A percentile compares a stretch with the other conserved stretches of the same genome.
phyloP scores from a whole-genome alignment of 2,888 invertebrate genomes.

The Electrophaes corylata region DNA sequence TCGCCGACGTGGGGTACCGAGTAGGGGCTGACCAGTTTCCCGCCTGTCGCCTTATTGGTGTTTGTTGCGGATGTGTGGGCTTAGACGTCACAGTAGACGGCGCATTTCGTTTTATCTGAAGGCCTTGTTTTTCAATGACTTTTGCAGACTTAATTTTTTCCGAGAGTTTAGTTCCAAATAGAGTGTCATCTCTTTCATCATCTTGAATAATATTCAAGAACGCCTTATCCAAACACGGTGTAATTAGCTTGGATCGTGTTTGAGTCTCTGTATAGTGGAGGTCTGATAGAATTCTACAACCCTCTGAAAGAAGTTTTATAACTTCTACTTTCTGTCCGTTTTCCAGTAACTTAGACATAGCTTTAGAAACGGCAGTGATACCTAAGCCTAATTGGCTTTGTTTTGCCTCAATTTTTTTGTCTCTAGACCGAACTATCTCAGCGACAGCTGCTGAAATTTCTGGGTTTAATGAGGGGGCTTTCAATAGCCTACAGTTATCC shows the following conservation, averaged over 20 bases:
- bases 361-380: constrained; percentile 17
- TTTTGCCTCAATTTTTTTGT: constrained; percentile 10
- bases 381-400: too few relatives aligned
- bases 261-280: constrained; percentile 10
- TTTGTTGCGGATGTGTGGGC: not conserved
- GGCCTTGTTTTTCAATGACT: constrained; percentile 2
- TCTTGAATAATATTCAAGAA: constrained; percentile 1
- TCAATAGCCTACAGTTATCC: constrained; percentile 2
- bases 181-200: constrained; percentile 1
- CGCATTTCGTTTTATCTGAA: constrained; percentile 3
- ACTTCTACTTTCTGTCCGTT: constrained; percentile 2
- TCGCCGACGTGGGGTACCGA: constrained; percentile 1
- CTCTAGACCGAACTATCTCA: not conserved
- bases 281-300: constrained; percentile 12
- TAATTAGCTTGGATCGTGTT: constrained; percentile 3
- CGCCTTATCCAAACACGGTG: constrained; percentile 2
- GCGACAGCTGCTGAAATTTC: constrained; percentile 14
- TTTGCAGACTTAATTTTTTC: constrained; percentile 4
- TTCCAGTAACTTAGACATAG: not conserved
- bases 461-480: constrained; percentile 7
- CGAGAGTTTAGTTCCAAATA: not conserved
- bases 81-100: not conserved
- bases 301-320: constrained; percentile 11
- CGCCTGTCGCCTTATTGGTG: not conserved
- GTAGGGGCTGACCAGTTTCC: constrained; percentile 8